Percentiles rank a stretch among this genome's conserved stretches.
Evolutionary conservation across 2,888 invertebrate species (phyloP).

Genomic region (Brachypterus glaber): DNA sequence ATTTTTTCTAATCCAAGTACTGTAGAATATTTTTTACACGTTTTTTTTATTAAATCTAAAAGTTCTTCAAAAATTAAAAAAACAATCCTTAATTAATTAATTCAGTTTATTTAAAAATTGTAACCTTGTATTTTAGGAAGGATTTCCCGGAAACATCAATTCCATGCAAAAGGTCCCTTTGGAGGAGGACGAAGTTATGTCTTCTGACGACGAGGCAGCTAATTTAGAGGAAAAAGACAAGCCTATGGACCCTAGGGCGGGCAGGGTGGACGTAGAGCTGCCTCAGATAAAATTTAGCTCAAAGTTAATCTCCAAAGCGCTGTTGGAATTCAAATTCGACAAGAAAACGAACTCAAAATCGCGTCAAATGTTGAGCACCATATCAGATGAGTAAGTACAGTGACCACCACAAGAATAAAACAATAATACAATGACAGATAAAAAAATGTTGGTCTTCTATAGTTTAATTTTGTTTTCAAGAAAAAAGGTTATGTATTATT

Average conservation of each 20-base stretch:
- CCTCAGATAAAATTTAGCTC: constrained; percentile 59
- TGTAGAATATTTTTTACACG: no score
- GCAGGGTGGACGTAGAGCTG: constrained; percentile 64
- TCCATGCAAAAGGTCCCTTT: constrained; percentile 46
- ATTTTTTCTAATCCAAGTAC: no score
- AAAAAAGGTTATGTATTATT: no score
- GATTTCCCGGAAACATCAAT: constrained; percentile 62
- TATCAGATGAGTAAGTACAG: constrained; percentile 43
- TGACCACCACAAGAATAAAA: no score
- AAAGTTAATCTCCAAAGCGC: constrained; percentile 44
- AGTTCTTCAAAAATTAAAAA: no score
- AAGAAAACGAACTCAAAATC: constrained; percentile 46
- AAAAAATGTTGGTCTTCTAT: no score
- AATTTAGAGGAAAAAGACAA: constrained; percentile 18
- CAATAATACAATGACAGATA: no score
- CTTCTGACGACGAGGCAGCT: constrained; percentile 23
- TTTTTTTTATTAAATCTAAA: no score
- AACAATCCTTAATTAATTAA: no score
- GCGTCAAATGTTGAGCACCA: constrained; percentile 46
- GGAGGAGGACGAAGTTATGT: constrained; percentile 34
- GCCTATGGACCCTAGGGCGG: constrained; percentile 66
- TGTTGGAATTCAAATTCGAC: constrained; percentile 45
- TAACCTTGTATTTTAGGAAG: no score
- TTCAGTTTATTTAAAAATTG: no score
- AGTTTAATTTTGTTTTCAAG: no score